Evolutionary conservation across 2,888 invertebrate genomes (phyloP).

Genomic region (Nymphalis c-album): DNA sequence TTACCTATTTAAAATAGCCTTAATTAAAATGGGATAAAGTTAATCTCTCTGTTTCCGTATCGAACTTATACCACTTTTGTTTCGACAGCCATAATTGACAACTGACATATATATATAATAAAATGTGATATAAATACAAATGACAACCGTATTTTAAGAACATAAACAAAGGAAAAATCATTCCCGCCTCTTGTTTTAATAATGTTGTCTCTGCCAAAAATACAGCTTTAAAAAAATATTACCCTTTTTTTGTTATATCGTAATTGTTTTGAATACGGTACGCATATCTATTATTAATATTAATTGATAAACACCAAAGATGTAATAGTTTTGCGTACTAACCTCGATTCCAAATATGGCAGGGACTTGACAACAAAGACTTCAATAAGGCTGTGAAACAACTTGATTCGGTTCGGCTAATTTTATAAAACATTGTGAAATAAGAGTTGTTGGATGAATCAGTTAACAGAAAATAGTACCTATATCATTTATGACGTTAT

Average conservation of each 20-base stretch:
- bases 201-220: constrained; percentile 57
- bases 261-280: constrained; percentile 19
- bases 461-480: not conserved
- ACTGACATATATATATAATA: constrained; percentile 40
- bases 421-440: constrained; percentile 10
- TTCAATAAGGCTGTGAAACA: constrained; percentile 77
- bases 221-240: constrained; percentile 29
- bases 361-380: constrained; percentile 70
- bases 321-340: constrained; percentile 28
- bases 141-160: constrained; percentile 49
- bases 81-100: constrained; percentile 45
- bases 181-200: constrained; percentile 62
- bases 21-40: not conserved
- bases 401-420: constrained; percentile 67
- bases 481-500: not conserved
- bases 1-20: not conserved
- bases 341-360: constrained; percentile 40
- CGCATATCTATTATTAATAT: constrained; percentile 26
- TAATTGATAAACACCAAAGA: constrained; percentile 34
- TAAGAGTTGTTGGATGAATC: constrained; percentile 19
- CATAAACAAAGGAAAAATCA: constrained; percentile 49
- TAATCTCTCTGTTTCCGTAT: not conserved
- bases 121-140: constrained; percentile 55
- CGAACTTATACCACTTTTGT: constrained; percentile 28
- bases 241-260: constrained; percentile 12